Conservation (phyloP, 1,140 invertebrate species). For the Zaprionus inermis region DNA sequence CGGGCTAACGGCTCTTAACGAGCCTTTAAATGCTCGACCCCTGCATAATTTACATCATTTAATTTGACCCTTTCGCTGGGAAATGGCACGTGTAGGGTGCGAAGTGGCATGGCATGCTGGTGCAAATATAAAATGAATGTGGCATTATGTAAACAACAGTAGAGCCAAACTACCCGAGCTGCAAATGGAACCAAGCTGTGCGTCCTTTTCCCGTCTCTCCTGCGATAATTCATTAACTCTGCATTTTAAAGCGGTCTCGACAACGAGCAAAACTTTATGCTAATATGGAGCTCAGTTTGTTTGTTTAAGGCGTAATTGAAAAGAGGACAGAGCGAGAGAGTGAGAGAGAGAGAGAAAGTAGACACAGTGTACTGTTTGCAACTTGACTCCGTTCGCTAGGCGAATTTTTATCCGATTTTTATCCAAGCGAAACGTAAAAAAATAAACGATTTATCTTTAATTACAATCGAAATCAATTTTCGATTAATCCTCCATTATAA, state of each 20-base stretch:
- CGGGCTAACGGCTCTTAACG: slow-evolving; percentile 62
- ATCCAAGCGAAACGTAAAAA: background rate
- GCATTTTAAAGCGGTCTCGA: background rate
- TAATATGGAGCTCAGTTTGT: slow-evolving; percentile 31
- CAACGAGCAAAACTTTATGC: slow-evolving; percentile 33
- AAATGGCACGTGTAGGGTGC: background rate
- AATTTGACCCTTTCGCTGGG: slow-evolving; percentile 63
- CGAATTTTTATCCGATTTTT: background rate
- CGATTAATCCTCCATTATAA: background rate
- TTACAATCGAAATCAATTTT: background rate
- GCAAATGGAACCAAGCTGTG: background rate
- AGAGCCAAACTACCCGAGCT: background rate
- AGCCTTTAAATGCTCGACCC: slow-evolving; percentile 64
- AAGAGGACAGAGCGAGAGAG: background rate
- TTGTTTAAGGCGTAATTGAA: slow-evolving; percentile 14
- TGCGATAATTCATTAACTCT: slow-evolving; percentile 38
- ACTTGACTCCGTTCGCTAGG: background rate
- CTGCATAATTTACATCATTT: slow-evolving; percentile 69
- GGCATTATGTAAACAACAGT: background rate
- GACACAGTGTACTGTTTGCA: background rate
- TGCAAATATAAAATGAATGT: slow-evolving; percentile 4
- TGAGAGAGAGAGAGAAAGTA: background rate
- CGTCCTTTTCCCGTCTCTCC: background rate
- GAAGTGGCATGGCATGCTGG: background rate
- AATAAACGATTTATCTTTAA: background rate